Conservation (phyloP, 1,140 invertebrate genomes). For the Kradibia gibbosae region DNA sequence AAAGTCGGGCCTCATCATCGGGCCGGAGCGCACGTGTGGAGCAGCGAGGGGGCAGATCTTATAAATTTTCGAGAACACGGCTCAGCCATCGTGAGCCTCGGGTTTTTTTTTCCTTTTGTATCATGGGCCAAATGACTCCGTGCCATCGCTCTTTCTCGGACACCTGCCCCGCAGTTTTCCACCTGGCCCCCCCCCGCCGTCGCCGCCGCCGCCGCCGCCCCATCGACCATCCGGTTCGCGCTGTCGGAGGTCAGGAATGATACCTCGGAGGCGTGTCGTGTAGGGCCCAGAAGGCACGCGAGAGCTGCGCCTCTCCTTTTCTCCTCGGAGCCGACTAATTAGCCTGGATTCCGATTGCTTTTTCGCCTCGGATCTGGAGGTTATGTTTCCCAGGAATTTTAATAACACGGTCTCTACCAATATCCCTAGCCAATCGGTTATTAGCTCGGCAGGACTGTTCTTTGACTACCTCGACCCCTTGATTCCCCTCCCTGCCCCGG, state of each 20-base stretch:
- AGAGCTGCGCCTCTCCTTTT: not conserved
- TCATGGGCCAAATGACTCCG: not conserved
- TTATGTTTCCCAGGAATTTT: not conserved
- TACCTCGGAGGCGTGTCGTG: not conserved
- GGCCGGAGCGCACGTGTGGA: not conserved
- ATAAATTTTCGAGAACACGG: conserved; percentile 35
- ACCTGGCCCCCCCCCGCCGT: not conserved
- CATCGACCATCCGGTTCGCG: too few species aligned
- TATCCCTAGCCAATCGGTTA: not conserved
- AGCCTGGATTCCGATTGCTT: not conserved
- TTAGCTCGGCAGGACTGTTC: not conserved
- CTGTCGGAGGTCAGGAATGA: not conserved
- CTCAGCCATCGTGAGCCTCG: conserved; percentile 9
- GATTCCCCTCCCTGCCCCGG: too few species aligned
- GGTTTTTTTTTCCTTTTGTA: conserved; percentile 34
- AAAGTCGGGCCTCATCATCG: not conserved
- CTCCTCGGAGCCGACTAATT: not conserved
- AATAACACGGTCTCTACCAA: not conserved
- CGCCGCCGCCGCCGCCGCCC: too few species aligned
- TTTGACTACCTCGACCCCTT: too few species aligned
- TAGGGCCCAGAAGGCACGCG: not conserved
- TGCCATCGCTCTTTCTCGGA: conserved; percentile 24
- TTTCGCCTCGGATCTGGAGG: not conserved
- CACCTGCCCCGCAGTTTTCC: conserved; percentile 35
- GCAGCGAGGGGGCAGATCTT: not conserved